Conservation (phyloP, 2,888 invertebrate species). For the Aspidapion aeneum region DNA sequence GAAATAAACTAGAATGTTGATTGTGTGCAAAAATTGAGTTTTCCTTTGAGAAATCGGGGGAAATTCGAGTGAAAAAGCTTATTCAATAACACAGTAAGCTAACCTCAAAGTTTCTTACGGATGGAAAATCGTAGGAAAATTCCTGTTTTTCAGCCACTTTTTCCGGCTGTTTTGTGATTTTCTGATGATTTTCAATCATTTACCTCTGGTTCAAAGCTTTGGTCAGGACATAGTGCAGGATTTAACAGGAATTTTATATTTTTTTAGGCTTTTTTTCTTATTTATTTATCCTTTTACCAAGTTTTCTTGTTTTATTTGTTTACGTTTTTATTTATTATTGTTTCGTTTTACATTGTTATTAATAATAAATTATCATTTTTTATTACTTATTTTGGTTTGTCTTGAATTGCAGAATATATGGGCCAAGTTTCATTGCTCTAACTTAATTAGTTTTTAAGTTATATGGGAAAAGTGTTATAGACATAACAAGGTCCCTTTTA, state of each 20-base stretch:
- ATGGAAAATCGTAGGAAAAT: neutral
- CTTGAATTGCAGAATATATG: no score
- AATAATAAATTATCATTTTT: no score
- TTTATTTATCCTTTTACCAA: no score
- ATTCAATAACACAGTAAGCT: slow-evolving; percentile 21
- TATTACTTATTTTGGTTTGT: no score
- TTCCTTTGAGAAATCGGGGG: neutral
- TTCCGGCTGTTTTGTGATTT: neutral
- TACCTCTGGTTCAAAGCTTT: neutral
- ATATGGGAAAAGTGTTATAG: no score
- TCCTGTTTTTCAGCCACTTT: neutral
- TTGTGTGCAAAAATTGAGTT: neutral
- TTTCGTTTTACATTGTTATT: no score
- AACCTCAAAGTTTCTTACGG: slow-evolving; percentile 20
- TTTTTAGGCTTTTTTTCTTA: neutral
- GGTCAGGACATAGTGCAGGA: neutral
- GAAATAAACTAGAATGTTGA: neutral
- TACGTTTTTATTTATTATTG: no score
- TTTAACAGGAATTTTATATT: neutral
- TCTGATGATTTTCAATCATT: neutral
- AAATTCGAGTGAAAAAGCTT: neutral
- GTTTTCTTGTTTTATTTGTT: no score
- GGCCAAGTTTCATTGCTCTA: no score
- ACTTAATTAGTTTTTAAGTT: no score
- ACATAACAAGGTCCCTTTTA: no score